These are phyloP conservation scores for Holothuria leucospilota DNA, from an alignment of 53 echinoderm and acorn worm genomes.

Conservation along the genomic window DNA sequence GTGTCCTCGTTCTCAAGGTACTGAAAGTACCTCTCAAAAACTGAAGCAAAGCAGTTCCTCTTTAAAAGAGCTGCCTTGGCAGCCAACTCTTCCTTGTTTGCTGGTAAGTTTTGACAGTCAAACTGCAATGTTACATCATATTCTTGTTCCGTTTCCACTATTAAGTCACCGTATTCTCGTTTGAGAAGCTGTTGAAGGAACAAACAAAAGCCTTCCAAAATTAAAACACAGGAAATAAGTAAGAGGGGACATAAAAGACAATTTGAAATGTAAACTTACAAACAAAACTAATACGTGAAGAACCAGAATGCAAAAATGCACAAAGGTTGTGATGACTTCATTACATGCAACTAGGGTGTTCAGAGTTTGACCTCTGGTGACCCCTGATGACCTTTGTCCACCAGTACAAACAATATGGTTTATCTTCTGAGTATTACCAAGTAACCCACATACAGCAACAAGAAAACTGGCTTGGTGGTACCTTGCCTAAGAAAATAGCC, in stretches of 20 bases:
- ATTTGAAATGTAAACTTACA: too few species aligned
- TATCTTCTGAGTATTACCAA: too few species aligned
- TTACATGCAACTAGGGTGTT: too few species aligned
- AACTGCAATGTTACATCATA: constrained; percentile 69
- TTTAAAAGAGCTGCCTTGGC: constrained; percentile 86
- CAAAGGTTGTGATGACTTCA: too few species aligned
- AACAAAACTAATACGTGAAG: too few species aligned
- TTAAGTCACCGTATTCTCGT: constrained; percentile 70
- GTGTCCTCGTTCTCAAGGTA: constrained; percentile 76
- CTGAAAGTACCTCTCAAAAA: constrained; percentile 95
- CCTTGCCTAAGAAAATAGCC: too few species aligned
- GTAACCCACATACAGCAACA: too few species aligned
- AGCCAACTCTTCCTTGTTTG: constrained; percentile 62
- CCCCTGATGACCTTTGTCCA: too few species aligned
- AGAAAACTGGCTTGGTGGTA: too few species aligned
- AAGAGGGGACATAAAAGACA: background rate
- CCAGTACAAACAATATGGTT: too few species aligned
- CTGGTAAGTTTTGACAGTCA: constrained; percentile 76
- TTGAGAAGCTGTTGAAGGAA: constrained; percentile 69
- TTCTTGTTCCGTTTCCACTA: constrained; percentile 58
- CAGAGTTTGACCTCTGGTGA: too few species aligned
- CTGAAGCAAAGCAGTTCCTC: constrained; percentile 94
- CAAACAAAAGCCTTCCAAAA: background rate
- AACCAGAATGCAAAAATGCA: too few species aligned
- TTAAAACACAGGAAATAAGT: background rate